These are phyloP conservation scores for Steatornis caripensis DNA, from an alignment of 2,113 vertebrate species.

Conservation along the genomic window DNA sequence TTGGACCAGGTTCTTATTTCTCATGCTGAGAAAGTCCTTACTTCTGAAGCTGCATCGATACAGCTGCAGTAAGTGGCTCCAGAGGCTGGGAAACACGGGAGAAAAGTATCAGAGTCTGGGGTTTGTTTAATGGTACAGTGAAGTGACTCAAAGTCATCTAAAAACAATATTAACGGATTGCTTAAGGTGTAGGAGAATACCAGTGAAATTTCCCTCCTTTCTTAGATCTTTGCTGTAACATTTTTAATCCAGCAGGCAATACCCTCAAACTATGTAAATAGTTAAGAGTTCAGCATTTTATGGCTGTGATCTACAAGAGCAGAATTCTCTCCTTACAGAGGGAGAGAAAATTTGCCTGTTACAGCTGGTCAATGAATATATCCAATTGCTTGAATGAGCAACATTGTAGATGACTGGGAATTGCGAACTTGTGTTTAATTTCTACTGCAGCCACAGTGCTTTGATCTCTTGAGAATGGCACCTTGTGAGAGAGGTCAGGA, in stretches of 20 bases:
- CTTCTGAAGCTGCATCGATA: neutral
- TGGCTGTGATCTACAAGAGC: neutral
- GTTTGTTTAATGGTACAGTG: neutral
- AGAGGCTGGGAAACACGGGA: neutral
- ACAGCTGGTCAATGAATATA: neutral
- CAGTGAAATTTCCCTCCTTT: neutral
- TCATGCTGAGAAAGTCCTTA: neutral
- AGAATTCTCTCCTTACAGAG: neutral
- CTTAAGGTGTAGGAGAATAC: neutral
- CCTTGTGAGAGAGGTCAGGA: neutral
- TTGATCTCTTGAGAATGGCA: neutral
- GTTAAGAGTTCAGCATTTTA: neutral
- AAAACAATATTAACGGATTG: neutral
- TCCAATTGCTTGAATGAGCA: neutral
- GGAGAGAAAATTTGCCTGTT: neutral
- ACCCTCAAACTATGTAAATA: neutral
- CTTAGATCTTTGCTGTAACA: neutral
- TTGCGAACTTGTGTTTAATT: neutral
- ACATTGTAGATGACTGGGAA: neutral
- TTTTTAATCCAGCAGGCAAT: neutral
- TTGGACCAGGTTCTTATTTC: neutral
- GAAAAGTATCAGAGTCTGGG: neutral
- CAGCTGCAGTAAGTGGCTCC: neutral
- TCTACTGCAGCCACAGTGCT: neutral
- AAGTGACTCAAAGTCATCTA: neutral